A percentile compares a stretch with the other conserved stretches of the same genome.
Conservation (phyloP, 2,113 vertebrate species). For the Oriolus oriolus region DNA sequence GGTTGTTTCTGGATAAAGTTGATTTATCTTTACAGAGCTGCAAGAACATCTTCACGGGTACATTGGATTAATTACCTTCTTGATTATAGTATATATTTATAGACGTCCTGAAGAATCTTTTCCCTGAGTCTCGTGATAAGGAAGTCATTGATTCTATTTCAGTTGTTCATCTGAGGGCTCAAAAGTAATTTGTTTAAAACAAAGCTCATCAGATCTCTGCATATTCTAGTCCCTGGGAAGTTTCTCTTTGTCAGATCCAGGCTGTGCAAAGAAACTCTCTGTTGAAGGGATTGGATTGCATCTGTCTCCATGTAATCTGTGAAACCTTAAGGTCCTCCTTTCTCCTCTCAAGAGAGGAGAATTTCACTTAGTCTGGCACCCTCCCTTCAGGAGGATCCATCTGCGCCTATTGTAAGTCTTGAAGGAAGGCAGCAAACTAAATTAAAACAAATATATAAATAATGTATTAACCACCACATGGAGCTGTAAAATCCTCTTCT, state of each 20-base stretch:
- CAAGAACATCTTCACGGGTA: not conserved
- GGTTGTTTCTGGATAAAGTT: not conserved
- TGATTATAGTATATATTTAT: conserved; percentile 30
- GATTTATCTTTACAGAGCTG: not conserved
- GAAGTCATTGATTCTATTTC: not conserved
- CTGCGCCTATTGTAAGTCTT: not conserved
- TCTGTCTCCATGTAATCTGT: not conserved
- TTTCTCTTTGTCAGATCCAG: not conserved
- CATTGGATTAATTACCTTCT: conserved; percentile 3
- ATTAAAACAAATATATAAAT: not conserved
- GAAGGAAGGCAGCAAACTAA: not conserved
- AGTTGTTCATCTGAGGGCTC: not conserved
- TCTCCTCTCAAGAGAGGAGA: not conserved
- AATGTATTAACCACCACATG: not conserved
- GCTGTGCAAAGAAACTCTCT: not conserved
- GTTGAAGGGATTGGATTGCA: not conserved
- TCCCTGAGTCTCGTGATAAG: not conserved
- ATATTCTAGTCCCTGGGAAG: not conserved
- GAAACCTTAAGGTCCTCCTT: not conserved
- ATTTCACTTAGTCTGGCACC: not conserved
- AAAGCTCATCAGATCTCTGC: not conserved
- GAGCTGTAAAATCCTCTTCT: not conserved
- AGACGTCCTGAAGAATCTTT: too few relatives aligned
- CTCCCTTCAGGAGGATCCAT: not conserved
- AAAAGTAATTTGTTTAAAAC: not conserved